Evolutionary conservation across 2,797 vertebrate genomes (phyloP), one percentile per base, ranked within the genome.

Genomic region (Apodemus agrarius): DNA sequence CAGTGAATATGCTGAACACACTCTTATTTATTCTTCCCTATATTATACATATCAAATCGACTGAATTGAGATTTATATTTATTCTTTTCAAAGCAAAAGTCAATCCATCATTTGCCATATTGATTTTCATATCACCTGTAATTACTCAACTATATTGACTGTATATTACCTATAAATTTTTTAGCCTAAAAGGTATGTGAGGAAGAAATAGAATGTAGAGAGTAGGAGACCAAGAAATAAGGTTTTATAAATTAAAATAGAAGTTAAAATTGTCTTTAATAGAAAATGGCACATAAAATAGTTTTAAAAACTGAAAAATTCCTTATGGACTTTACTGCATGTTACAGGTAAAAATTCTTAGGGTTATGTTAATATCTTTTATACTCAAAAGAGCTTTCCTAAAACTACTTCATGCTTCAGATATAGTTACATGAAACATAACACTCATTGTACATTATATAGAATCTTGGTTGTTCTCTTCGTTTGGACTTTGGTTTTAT

Each of bases 61-160:
- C 87, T 95, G 49, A 89, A 65, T 91, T 91, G 49, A 80, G 10
- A 91, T 95, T 93, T 54, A 87, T 81, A 93, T 12, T 29, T 91
- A 52, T 4, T 89, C 46, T 65, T 89, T 95, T 94, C 65, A 91
- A 94, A 74, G 59, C 79, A 93, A 91, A 95, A 95, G 37, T 94
- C 29, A 96, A 75, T 84, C 17, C 13, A 96, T 93, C 86, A 96
- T 81, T 96, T 95, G 92, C 46, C 52, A 76, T 78, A 83, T 91
- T 96, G 83, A 97, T 95, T 95, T 96, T 86, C 91, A 26, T 87
- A 91, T 93, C 16, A 87, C 52, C 26, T 95, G 10, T 52, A 96
- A 94, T 97, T 96, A 92, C 88, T 96, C 22, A 93, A 46, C 24
- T 78, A 49, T 72, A 87, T 52, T 84, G 91, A 95, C 29, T 80